Evolutionary conservation across 2,888 invertebrate genomes (phyloP), one percentile per base, ranked within the genome.

Genomic region (Loripinus fragilis): DNA sequence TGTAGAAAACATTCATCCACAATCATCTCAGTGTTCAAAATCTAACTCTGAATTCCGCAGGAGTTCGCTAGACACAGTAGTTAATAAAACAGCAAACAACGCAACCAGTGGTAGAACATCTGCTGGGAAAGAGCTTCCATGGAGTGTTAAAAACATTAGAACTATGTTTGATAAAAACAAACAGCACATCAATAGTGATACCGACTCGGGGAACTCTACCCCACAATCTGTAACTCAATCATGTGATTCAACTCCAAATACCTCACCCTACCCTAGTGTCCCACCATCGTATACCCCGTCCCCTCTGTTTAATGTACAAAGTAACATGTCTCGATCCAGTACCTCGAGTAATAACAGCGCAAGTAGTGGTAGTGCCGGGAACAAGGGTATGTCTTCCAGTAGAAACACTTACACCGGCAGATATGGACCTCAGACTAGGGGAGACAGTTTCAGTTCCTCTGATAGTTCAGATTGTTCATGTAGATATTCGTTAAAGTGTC

Each of bases 81-180:
- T 76, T 12, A 76, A 30, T 25, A 73, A 76, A 65, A 50, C 35
- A 23, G 70, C 73, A 2, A 42, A 55, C 23, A 55, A 5, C 5
- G 15, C 55, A 55, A 23, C n/a, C 25, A n/a, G n/a, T n/a, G 71
- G 50, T 30, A 38, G 12, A 38, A 35, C 48, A 42, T 41, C 65
- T 7, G 17, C n/a, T 5, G 67, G 25, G 23, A 81, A 81, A 65
- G 89, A 89, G 50, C 78, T 90, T 48, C 89, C 89, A 12, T 91
- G 91, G 91, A 90, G 89, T 85, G 91, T 91, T 1, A 88, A 89
- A 76, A 80, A 82, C 38, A 80, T 91, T 65, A 87, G 87, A 65
- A 85, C 86, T 45, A 83, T 85, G 64, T 89, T 84, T 70, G 85
- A 85, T 79, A 72, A 80, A 42, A 83, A 70, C 48, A 79, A 81